phyloP scores from a whole-genome alignment of 2,113 vertebrate species.

The Aldabrachelys gigantea region DNA sequence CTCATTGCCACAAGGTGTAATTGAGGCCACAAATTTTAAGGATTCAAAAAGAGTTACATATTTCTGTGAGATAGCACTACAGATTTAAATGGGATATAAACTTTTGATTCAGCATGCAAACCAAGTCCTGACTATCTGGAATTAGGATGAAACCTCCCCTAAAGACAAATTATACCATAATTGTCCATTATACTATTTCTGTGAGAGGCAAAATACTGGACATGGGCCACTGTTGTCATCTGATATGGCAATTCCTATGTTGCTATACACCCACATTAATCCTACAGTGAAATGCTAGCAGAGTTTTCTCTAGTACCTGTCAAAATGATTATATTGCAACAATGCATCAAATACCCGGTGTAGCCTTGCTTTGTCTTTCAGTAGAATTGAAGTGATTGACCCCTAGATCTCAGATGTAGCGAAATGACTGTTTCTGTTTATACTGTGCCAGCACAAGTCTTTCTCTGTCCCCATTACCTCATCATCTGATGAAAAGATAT shows the following conservation, averaged over 20 bases:
- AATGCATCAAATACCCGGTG: neutral
- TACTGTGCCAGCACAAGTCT: neutral
- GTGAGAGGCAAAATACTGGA: neutral
- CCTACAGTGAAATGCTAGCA: neutral
- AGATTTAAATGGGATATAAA: neutral
- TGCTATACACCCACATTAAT: neutral
- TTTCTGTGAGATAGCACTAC: neutral
- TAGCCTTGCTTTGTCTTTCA: neutral
- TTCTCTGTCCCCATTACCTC: neutral
- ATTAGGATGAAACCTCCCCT: neutral
- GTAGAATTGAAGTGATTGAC: neutral
- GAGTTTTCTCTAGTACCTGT: neutral
- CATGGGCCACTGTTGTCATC: neutral
- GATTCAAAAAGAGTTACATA: neutral
- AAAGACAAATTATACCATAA: neutral
- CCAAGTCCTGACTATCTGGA: neutral
- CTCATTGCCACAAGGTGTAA: neutral
- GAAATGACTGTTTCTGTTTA: neutral
- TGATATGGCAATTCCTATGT: neutral
- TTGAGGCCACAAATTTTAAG: neutral
- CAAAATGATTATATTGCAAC: neutral
- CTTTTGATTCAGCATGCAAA: neutral
- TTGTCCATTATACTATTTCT: neutral
- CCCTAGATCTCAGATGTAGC: neutral
- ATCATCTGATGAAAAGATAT: neutral